Conservation (phyloP, 2,888 invertebrate genomes). For the Melanostoma scalare region DNA sequence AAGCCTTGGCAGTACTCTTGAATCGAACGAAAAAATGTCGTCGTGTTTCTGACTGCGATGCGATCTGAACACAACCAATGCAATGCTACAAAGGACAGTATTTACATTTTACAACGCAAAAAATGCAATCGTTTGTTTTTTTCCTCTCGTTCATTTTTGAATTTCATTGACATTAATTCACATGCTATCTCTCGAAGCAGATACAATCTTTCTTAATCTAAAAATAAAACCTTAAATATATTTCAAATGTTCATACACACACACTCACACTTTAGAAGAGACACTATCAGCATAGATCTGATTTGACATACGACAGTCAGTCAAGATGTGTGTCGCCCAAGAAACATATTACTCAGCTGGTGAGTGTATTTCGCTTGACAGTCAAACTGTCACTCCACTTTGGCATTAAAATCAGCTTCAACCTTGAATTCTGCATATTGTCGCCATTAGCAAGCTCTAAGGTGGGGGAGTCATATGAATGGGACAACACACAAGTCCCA, state of each 20-base stretch:
- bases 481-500: not conserved
- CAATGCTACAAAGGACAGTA: conserved; percentile 16
- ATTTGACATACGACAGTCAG: conserved; percentile 59
- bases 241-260: conserved; percentile 3
- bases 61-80: conserved; percentile 19
- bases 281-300: conserved; percentile 32
- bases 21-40: conserved; percentile 44
- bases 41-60: not conserved
- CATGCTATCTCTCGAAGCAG: conserved; percentile 22
- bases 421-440: conserved; percentile 46
- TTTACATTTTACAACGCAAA: conserved; percentile 31
- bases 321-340: conserved; percentile 39
- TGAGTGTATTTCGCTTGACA: conserved; percentile 41
- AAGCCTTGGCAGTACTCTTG: conserved; percentile 64
- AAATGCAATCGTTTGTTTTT: conserved; percentile 4
- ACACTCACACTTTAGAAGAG: conserved; percentile 10
- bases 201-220: conserved; percentile 24
- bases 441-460: not conserved
- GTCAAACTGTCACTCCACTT: conserved; percentile 48
- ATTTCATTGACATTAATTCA: conserved; percentile 65
- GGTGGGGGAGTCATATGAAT: not conserved
- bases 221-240: conserved; percentile 37
- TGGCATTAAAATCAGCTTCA: conserved; percentile 52
- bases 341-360: not conserved
- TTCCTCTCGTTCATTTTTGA: conserved; percentile 24